Evolutionary conservation across 2,113 vertebrate species (phyloP).

Genomic region (Spheniscus mendiculus): DNA sequence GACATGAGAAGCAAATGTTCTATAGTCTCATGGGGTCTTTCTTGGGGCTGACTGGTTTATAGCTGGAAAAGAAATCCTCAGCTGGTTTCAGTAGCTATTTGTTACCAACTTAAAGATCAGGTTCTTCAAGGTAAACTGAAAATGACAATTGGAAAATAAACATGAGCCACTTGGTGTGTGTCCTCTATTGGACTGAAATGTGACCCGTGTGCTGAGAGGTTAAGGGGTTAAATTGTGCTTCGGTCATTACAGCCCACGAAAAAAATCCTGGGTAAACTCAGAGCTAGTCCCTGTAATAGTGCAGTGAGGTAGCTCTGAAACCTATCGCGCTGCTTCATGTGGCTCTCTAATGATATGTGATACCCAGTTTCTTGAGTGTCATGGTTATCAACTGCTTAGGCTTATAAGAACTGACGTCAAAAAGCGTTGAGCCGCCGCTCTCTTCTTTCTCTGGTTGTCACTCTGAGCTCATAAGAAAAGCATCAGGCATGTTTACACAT

Average conservation of each 20-base stretch:
- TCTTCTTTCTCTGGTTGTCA: background rate
- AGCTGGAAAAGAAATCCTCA: background rate
- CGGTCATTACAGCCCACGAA: background rate
- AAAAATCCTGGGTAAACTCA: background rate
- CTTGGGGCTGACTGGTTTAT: background rate
- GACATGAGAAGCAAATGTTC: slow-evolving; percentile 27
- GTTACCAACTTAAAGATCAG: slow-evolving; percentile 51
- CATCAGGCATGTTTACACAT: slow-evolving; percentile 36
- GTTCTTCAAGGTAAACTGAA: slow-evolving; percentile 62
- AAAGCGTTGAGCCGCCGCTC: background rate
- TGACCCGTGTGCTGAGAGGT: slow-evolving; percentile 26
- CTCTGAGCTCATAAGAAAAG: slow-evolving; percentile 58
- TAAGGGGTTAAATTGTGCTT: slow-evolving; percentile 47
- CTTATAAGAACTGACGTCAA: slow-evolving; percentile 55
- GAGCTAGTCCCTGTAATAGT: background rate
- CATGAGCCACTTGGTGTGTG: slow-evolving; percentile 16
- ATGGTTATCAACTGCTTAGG: slow-evolving; percentile 8
- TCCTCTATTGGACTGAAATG: slow-evolving; percentile 40
- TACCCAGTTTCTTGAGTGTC: slow-evolving; percentile 18
- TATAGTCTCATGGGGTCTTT: background rate
- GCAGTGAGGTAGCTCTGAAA: background rate
- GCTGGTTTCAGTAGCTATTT: slow-evolving; percentile 53
- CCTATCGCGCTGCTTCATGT: background rate
- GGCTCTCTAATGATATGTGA: background rate
- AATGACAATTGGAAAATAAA: slow-evolving; percentile 64